Evolutionary conservation across 2,113 vertebrate genomes (phyloP), one percentile per base, ranked within the genome.

Genomic region (Pholis gunnellus): DNA sequence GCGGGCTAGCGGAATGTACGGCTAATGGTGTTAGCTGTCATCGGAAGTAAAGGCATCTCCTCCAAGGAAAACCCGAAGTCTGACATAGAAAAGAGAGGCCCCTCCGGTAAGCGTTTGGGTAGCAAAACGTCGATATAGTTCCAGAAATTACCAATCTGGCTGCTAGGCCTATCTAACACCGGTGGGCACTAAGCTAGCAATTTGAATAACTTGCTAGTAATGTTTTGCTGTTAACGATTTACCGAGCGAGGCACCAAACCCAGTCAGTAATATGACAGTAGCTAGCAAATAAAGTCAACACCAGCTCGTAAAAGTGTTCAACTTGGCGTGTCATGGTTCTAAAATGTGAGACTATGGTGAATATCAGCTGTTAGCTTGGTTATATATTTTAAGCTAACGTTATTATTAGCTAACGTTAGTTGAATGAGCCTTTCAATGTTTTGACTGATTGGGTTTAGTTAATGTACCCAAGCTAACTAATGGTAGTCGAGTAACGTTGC

Each of bases 1-100:
- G 10, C 4, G 7, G 66, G 87, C 86, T 89, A 84, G 86, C 78
- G 72, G 77, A 65, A 72, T 87, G 74, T 38, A 22, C 40, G 46
- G 83, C 69, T 67, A 42, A 52, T 42, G 25, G 50, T 56, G 60
- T 25, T 4, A 27, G 44, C 80, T 70, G 15, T 42, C 52, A n/a
- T 22, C 38, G 48, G 40, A 20, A 60, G 46, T 64, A 70, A 64
- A 57, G 44, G 71, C 74, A 18, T 72, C 48, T 74, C 44, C 42
- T 60, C 0, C 4, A 0, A 66, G 71, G 83, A 88, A 85, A 85
- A 54, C 6, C 64, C 70, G 66, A 6, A 27, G 84, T 59, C 20
- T 29, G 29, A 5, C 25, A 5, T 1, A 11, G 56, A 50, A 10
- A 44, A 8, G 5, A 2, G n/a, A 70, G 89, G 82, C 85, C 84